Evolutionary conservation across 2,113 vertebrate species (phyloP), one percentile per base, ranked within the genome.

Genomic region (Genyomyrus donnyi): DNA sequence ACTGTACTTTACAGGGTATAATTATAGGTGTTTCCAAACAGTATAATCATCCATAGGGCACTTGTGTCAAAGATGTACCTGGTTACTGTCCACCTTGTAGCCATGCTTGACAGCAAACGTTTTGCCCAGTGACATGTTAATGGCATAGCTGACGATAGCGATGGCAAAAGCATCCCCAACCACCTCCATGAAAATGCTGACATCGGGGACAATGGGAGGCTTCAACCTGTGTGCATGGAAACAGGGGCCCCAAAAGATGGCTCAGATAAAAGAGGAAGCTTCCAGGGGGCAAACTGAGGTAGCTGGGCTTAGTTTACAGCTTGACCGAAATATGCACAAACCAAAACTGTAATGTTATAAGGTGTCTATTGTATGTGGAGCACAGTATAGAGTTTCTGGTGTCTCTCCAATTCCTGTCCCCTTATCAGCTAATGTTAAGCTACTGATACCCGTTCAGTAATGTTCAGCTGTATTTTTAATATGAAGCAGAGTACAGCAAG

Each of bases 61-160:
- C n/a, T 19, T 53, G 85, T 17, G 13, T 85, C 15, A 35, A 39
- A 45, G 52, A 46, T 93, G 93, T 93, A 99, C 98, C 97, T 99
- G 98, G 93, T 98, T 99, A 94, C 97, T 98, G 91, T 99, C 97
- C 93, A 99, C 97, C 77, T 97, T 97, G 95, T 99, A 99, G 89
- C 97, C 97, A 0, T 99, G 95, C 94, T 97, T 98, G 87, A 98
- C 95, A 58, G 96, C 97, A 91, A 99, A 99, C 58, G 97, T 99
- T 95, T 99, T 99, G 62, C 97, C 97, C 87, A 99, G 92, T 0
- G 98, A 99, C 93, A 99, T 98, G 92, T 94, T 97, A 83, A 99
- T 97, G 94, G 97, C 97, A 0, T 97, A 99, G 62, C 97, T 96
- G 27, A 99, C 98, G 45, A 99, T 95, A 0, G 98, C 97, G 0